phyloP scores from a whole-genome alignment of 2,797 vertebrate genomes.

The Hydrolagus colliei region DNA sequence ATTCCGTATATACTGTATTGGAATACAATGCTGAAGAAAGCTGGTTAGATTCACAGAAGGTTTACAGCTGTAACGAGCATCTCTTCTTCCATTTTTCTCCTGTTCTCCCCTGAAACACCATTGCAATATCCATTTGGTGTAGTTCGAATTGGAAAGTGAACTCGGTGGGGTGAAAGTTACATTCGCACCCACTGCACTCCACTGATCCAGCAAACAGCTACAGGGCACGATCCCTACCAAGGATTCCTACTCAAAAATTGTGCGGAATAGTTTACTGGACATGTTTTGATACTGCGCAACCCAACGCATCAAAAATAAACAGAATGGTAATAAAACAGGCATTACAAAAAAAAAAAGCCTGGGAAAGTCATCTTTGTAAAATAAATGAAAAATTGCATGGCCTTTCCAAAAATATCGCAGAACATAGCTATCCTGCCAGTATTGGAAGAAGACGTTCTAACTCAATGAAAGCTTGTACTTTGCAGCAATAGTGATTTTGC shows the following conservation, averaged over 20 bases:
- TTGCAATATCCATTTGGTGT: neutral
- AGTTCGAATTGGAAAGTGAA: neutral
- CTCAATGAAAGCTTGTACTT: neutral
- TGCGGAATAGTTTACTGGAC: neutral
- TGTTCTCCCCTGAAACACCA: neutral
- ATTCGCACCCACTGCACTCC: neutral
- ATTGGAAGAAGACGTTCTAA: neutral
- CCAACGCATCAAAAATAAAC: neutral
- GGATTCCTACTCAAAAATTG: neutral
- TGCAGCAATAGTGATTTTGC: constrained; percentile 19
- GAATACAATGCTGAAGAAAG: too few species aligned
- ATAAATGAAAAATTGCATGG: neutral
- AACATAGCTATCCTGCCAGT: neutral
- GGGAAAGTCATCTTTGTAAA: too few species aligned
- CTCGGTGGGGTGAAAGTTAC: neutral
- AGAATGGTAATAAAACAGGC: neutral
- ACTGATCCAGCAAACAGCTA: neutral
- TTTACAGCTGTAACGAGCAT: neutral
- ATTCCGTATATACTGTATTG: too few species aligned
- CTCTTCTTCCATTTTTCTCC: neutral
- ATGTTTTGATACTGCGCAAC: neutral
- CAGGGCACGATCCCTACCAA: neutral
- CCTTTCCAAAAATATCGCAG: constrained; percentile 1
- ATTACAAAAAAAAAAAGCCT: too few species aligned
- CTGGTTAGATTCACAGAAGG: too few species aligned